Evolutionary conservation across 1,140 invertebrate species (phyloP).

Genomic region (Cataglyphis hispanica): DNA sequence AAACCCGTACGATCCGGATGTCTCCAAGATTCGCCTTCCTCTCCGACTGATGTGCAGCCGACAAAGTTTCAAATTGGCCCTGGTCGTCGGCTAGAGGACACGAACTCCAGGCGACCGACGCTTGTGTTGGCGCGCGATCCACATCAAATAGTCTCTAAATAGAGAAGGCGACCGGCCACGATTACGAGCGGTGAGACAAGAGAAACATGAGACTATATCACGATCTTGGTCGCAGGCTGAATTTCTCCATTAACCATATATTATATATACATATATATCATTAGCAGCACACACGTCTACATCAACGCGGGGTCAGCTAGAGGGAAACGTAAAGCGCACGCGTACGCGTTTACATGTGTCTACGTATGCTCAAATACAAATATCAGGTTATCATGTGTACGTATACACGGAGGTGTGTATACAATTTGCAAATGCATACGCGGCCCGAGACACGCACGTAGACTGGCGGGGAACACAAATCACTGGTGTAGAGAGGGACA

Average conservation of each 20-base stretch:
- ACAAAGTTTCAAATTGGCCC: conserved; percentile 74
- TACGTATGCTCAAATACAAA: conserved; percentile 42
- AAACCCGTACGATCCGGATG: conserved; percentile 13
- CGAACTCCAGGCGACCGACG: conserved; percentile 44
- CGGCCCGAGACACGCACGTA: conserved; percentile 68
- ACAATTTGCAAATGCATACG: conserved; percentile 63
- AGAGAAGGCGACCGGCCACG: conserved; percentile 64
- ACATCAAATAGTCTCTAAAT: conserved; percentile 75
- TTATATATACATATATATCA: no score
- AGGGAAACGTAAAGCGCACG: conserved; percentile 13
- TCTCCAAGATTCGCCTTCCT: conserved; percentile 64
- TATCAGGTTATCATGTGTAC: conserved; percentile 6
- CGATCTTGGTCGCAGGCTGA: conserved; percentile 76
- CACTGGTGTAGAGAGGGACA: conserved; percentile 72
- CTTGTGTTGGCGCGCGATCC: conserved; percentile 64
- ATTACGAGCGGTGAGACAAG: neutral
- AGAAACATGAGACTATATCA: conserved; percentile 58
- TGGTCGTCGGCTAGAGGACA: conserved; percentile 45
- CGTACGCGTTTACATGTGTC: conserved; percentile 23
- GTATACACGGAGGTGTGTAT: conserved; percentile 38
- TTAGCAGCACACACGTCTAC: conserved; percentile 27
- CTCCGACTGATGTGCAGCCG: conserved; percentile 47
- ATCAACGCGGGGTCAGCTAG: conserved; percentile 5
- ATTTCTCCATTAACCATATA: conserved; percentile 78
- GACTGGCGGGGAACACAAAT: conserved; percentile 74